Percentiles rank a stretch among this genome's conserved stretches.
These are phyloP conservation scores for Galeopsomyia nigrocyanea DNA, from an alignment of 2,888 invertebrate genomes.

Conservation along the genomic window DNA sequence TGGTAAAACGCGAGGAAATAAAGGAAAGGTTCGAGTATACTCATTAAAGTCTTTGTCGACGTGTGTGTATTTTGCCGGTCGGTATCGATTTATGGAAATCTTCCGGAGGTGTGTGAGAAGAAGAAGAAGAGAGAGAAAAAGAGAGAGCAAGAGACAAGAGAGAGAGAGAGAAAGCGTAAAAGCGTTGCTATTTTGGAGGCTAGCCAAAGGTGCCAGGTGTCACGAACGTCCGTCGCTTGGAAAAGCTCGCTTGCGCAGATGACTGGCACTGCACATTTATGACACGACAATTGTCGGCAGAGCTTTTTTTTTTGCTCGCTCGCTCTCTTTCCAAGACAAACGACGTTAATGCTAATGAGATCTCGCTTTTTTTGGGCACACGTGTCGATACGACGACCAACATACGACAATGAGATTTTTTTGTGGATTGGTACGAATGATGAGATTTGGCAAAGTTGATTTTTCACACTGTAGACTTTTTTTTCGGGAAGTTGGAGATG, in stretches of 20 bases:
- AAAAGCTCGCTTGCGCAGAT: neutral
- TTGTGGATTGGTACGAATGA: no score
- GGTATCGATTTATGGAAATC: conserved; percentile 37
- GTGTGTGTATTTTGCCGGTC: neutral
- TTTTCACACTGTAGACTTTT: no score
- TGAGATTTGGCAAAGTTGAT: no score
- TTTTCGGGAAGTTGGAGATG: no score
- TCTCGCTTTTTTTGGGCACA: no score
- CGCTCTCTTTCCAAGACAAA: no score
- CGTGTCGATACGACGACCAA: no score
- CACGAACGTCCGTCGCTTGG: conserved; percentile 4
- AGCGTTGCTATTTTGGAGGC: conserved; percentile 13
- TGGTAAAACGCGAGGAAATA: no score
- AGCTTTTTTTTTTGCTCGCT: no score
- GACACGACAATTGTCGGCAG: neutral
- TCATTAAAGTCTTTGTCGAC: neutral
- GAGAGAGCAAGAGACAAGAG: neutral
- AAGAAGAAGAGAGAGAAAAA: conserved; percentile 3
- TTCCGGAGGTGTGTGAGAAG: neutral
- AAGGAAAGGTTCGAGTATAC: no score
- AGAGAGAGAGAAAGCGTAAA: neutral
- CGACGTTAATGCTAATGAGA: no score
- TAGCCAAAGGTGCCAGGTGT: conserved; percentile 37
- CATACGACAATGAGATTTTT: no score
- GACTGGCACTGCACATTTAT: neutral